phyloP scores from a whole-genome alignment of 2,797 vertebrate genomes.

The Chiloscyllium punctatum region DNA sequence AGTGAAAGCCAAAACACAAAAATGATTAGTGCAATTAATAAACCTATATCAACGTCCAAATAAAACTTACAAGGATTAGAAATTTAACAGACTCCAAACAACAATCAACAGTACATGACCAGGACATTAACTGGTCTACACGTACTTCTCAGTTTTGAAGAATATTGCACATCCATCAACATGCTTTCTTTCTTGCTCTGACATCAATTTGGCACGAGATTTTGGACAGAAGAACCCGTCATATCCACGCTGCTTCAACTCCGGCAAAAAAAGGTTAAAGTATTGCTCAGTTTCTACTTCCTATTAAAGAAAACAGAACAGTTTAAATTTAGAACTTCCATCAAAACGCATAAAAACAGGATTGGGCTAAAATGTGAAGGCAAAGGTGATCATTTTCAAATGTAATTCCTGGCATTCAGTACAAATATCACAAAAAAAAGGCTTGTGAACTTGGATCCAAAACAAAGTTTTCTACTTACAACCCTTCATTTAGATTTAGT shows the following conservation, averaged over 20 bases:
- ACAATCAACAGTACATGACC: neutral
- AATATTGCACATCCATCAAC: slow-evolving; percentile 97
- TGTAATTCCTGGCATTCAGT: neutral
- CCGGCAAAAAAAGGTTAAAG: slow-evolving; percentile 89
- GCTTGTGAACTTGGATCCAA: neutral
- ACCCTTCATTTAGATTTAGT: neutral
- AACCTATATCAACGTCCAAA: neutral
- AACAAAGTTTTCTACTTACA: neutral
- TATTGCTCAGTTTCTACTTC: slow-evolving; percentile 99
- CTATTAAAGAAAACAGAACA: slow-evolving; percentile 54
- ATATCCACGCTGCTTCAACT: slow-evolving; percentile 88
- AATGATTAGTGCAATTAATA: neutral
- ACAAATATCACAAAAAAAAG: neutral
- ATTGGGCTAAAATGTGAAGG: slow-evolving; percentile 17
- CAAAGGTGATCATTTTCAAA: neutral
- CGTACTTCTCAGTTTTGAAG: slow-evolving; percentile 95
- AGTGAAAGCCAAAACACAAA: neutral
- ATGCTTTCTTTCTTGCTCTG: slow-evolving; percentile 92
- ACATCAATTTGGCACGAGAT: slow-evolving; percentile 98
- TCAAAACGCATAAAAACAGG: slow-evolving; percentile 34
- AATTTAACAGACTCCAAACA: neutral
- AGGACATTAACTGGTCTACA: neutral
- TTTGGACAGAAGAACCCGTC: slow-evolving; percentile 97
- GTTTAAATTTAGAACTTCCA: slow-evolving; percentile 35
- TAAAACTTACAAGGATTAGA: neutral